A percentile compares a stretch with the other conserved stretches of the same genome.
phyloP scores from a whole-genome alignment of 2,797 vertebrate genomes.

The Craterocephalus amniculus region DNA sequence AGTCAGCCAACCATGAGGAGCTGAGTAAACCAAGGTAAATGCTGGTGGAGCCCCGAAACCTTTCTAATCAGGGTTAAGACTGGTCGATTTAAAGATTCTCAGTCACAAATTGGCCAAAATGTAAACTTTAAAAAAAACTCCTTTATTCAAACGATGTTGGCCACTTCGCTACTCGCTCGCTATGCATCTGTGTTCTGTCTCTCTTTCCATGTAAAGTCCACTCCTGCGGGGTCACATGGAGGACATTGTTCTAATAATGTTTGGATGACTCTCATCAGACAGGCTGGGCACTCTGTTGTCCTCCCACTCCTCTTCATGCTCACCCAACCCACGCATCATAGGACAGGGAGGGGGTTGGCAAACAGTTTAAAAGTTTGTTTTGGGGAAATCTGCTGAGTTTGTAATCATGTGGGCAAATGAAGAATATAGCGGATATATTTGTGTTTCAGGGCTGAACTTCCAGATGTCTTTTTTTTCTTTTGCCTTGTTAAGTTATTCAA shows the following conservation, averaged over 20 bases:
- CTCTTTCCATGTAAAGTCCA: constrained; percentile 1
- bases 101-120: neutral
- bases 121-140: constrained; percentile 2
- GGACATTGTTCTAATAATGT: constrained; percentile 55
- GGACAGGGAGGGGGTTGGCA: neutral
- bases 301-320: constrained; percentile 10
- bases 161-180: neutral
- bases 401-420: neutral
- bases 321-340: constrained; percentile 23
- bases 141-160: neutral
- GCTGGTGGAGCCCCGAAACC: neutral
- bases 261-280: constrained; percentile 63
- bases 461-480: neutral
- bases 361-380: constrained; percentile 10
- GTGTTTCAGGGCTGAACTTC: constrained; percentile 18
- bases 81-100: neutral
- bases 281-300: constrained; percentile 12
- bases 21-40: constrained; percentile 26
- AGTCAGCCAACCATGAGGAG: constrained; percentile 19
- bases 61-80: neutral
- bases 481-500: constrained; percentile 4
- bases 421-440: constrained; percentile 15
- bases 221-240: constrained; percentile 54
- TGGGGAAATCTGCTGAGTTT: neutral
- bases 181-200: neutral